Conservation (phyloP, 2,888 invertebrate species). For the Melanargia galathea region DNA sequence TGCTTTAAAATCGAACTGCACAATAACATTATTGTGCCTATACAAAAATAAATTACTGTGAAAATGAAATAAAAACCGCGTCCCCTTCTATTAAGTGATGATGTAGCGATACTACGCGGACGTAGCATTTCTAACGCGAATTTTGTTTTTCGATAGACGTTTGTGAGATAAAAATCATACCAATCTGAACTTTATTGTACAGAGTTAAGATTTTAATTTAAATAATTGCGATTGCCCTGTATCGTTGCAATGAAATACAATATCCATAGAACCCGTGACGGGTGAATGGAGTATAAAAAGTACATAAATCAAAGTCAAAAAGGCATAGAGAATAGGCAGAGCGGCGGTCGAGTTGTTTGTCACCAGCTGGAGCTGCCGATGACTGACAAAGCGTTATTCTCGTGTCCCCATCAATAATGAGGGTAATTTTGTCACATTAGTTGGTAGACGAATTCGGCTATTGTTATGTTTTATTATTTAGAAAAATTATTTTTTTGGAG, state of each 20-base stretch:
- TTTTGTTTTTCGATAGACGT: constrained; percentile 57
- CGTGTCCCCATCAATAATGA: constrained; percentile 78
- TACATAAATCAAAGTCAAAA: constrained; percentile 83
- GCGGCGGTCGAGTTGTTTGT: constrained; percentile 71
- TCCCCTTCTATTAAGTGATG: constrained; percentile 81
- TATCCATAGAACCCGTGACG: constrained; percentile 76
- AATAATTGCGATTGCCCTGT: constrained; percentile 40
- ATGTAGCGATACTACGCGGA: constrained; percentile 74
- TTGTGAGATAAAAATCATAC: constrained; percentile 31
- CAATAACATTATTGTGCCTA: constrained; percentile 70
- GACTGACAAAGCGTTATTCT: constrained; percentile 63
- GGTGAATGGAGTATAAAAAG: constrained; percentile 81
- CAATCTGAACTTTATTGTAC: neutral
- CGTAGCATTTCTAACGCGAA: constrained; percentile 66
- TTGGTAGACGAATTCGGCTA: constrained; percentile 65
- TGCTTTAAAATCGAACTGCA: constrained; percentile 75
- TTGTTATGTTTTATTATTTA: constrained; percentile 60
- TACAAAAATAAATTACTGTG: constrained; percentile 80
- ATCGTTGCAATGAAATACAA: constrained; percentile 55
- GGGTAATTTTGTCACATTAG: constrained; percentile 82
- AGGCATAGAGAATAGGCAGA: constrained; percentile 79
- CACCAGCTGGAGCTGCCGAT: constrained; percentile 70
- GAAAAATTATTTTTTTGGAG: constrained; percentile 37
- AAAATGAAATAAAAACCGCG: constrained; percentile 79
- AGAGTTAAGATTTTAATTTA: constrained; percentile 17